These are phyloP conservation scores for Matsumurasca onukii DNA, from an alignment of 1,140 invertebrate genomes.

Conservation along the genomic window DNA sequence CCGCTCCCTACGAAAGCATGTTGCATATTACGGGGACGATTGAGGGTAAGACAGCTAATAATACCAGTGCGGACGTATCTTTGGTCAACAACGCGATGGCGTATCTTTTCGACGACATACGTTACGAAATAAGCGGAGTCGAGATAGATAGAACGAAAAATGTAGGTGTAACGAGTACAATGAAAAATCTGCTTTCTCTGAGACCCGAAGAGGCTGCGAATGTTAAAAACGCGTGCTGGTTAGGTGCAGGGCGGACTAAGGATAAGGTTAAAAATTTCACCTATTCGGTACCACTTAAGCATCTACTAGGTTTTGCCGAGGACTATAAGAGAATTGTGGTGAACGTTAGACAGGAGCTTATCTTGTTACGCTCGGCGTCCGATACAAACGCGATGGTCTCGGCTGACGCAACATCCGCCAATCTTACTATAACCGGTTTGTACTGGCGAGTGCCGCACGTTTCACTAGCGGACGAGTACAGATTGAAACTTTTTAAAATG, in stretches of 20 bases:
- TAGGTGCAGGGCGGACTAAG: not conserved
- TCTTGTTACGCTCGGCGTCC: constrained; percentile 45
- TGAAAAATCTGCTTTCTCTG: constrained; percentile 47
- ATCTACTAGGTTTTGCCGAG: constrained; percentile 50
- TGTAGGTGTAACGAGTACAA: constrained; percentile 46
- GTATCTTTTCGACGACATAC: constrained; percentile 50
- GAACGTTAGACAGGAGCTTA: constrained; percentile 50
- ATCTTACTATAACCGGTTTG: constrained; percentile 41
- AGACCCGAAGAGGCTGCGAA: constrained; percentile 36
- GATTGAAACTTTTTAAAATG: constrained; percentile 33
- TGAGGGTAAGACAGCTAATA: constrained; percentile 8
- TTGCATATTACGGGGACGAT: constrained; percentile 43
- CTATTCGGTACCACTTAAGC: constrained; percentile 46
- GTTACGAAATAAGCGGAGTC: constrained; percentile 49
- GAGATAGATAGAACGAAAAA: constrained; percentile 50
- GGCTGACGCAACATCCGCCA: constrained; percentile 25
- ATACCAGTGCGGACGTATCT: constrained; percentile 32
- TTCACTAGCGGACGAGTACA: constrained; percentile 34
- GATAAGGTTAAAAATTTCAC: constrained; percentile 41
- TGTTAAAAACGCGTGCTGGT: constrained; percentile 43
- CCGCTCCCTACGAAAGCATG: constrained; percentile 44
- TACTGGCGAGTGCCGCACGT: constrained; percentile 42
- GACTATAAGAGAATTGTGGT: constrained; percentile 51
- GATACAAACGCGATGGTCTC: constrained; percentile 38
- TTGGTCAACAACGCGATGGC: constrained; percentile 33